Percentiles rank a stretch among this genome's conserved stretches.
Evolutionary conservation across 2,797 vertebrate genomes (phyloP).

Genomic region (Tenualosa ilisha): DNA sequence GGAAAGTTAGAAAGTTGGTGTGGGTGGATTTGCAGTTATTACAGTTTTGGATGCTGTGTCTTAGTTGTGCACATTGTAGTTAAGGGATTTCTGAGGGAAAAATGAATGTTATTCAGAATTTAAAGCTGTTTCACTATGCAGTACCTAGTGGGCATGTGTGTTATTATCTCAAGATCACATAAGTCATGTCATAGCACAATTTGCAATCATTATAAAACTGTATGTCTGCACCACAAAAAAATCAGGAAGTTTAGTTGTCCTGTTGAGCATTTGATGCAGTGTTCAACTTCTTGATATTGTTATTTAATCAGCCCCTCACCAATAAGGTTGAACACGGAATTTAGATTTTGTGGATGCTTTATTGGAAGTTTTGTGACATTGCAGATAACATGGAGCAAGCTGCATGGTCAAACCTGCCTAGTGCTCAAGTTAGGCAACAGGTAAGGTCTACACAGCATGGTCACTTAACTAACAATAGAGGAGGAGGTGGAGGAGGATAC

Average conservation of each 20-base stretch:
- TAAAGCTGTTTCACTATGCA: too few species aligned
- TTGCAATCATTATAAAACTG: too few species aligned
- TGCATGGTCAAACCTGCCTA: not conserved
- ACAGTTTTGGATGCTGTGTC: too few species aligned
- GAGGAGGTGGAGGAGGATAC: conserved; percentile 59
- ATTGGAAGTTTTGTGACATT: not conserved
- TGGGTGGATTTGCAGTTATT: too few species aligned
- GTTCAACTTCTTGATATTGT: not conserved
- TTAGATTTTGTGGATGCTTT: not conserved
- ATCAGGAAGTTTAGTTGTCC: not conserved
- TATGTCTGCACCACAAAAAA: not conserved
- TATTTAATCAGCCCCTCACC: not conserved
- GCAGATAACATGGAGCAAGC: not conserved
- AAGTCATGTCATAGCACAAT: too few species aligned
- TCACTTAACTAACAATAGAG: conserved; percentile 34
- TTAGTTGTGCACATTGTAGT: too few species aligned
- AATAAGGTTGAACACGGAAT: not conserved
- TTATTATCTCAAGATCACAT: too few species aligned
- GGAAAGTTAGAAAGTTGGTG: too few species aligned
- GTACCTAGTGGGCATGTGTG: too few species aligned
- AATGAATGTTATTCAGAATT: too few species aligned
- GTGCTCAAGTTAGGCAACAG: not conserved
- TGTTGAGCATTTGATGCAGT: not conserved
- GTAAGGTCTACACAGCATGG: not conserved
- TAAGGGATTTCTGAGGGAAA: too few species aligned